phyloP scores from a whole-genome alignment of 2,113 vertebrate genomes.

The Chamaea fasciata region DNA sequence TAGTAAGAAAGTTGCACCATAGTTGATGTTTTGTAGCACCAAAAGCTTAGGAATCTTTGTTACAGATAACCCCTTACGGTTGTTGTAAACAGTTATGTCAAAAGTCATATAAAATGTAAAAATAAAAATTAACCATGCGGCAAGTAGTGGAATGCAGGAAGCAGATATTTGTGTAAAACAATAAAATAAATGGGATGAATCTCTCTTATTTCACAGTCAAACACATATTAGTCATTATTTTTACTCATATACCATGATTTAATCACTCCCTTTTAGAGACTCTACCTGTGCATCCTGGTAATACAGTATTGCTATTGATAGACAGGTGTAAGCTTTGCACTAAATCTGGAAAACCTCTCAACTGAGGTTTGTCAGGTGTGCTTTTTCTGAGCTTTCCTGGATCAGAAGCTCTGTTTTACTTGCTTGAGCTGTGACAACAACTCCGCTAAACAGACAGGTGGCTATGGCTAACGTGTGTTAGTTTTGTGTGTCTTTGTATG shows the following conservation, averaged over 20 bases:
- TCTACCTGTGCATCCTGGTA: neutral
- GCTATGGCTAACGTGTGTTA: neutral
- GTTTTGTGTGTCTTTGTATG: neutral
- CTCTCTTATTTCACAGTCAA: neutral
- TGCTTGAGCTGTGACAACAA: neutral
- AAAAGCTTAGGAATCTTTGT: neutral
- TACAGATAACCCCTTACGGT: fast-evolving
- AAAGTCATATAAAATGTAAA: neutral
- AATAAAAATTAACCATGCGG: neutral
- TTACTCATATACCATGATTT: neutral
- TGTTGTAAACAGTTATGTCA: neutral
- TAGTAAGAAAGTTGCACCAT: neutral
- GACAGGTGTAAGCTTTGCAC: neutral
- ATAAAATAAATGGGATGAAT: neutral
- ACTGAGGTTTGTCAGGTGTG: neutral
- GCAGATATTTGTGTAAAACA: neutral
- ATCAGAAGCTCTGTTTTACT: neutral
- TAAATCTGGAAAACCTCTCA: neutral
- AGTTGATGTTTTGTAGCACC: neutral
- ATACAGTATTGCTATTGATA: neutral
- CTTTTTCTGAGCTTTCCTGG: neutral
- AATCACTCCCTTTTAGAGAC: neutral
- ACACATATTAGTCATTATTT: neutral
- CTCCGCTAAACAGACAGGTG: neutral
- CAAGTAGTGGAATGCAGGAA: neutral